Conservation (phyloP, 1,140 invertebrate genomes). For the Leptinotarsa lineolata region DNA sequence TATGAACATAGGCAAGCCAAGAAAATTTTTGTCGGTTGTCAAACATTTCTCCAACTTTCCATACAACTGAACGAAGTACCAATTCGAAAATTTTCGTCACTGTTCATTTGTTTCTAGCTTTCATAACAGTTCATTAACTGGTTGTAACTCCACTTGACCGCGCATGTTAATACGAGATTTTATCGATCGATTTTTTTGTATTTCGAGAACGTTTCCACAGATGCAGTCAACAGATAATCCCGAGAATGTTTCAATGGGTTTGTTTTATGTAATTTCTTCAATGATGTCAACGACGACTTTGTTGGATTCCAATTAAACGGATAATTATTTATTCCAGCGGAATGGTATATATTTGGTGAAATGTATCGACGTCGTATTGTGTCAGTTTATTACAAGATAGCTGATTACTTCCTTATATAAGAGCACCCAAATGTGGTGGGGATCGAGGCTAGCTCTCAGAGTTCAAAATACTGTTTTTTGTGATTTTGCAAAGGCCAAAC, state of each 20-base stretch:
- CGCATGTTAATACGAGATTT: constrained; percentile 9
- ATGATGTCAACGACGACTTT: constrained; percentile 3
- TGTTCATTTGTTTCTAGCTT: background rate
- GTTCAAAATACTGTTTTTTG: background rate
- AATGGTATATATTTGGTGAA: background rate
- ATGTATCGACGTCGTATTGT: background rate
- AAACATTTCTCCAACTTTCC: too few relatives aligned
- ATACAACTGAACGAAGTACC: background rate
- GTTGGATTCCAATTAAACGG: constrained; percentile 11
- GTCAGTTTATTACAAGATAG: too few relatives aligned
- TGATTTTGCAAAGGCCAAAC: background rate
- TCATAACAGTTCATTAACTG: constrained; percentile 11
- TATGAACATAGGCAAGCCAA: too few relatives aligned
- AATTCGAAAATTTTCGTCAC: background rate
- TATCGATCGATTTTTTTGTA: constrained; percentile 8
- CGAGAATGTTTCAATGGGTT: constrained; percentile 12
- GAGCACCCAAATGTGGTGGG: background rate
- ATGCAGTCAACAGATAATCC: constrained; percentile 9
- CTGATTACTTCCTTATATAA: too few relatives aligned
- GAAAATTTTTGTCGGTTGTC: too few relatives aligned
- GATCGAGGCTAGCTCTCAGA: background rate
- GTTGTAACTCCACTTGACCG: background rate
- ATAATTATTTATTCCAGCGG: constrained; percentile 7
- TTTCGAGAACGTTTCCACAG: constrained; percentile 10
- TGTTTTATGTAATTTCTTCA: constrained; percentile 10